Conservation (phyloP, 2,113 vertebrate species). For the Oreotrochilus melanogaster region DNA sequence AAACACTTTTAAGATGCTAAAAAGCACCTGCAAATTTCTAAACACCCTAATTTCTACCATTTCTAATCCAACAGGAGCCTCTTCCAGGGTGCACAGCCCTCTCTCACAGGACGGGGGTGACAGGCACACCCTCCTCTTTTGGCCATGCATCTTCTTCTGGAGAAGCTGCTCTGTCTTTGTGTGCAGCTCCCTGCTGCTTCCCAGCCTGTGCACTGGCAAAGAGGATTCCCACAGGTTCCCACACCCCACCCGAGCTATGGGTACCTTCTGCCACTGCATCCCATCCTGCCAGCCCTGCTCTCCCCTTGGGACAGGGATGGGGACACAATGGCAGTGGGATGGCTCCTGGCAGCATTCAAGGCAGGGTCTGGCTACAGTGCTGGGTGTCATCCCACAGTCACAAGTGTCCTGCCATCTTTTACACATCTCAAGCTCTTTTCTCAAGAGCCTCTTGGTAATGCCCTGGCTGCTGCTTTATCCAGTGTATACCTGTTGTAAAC, state of each 20-base stretch:
- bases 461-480: neutral
- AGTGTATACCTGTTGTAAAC: fast-evolving
- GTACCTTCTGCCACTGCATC: neutral
- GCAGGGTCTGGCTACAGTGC: neutral
- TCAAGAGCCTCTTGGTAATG: neutral
- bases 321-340: fast-evolving
- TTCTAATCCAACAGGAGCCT: neutral
- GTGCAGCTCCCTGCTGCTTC: neutral
- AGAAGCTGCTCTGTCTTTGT: neutral
- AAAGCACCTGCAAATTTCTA: neutral
- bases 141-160: neutral
- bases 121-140: neutral
- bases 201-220: fast-evolving
- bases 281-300: neutral
- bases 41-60: neutral
- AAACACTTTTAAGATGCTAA: neutral
- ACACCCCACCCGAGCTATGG: fast-evolving
- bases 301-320: neutral
- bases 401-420: neutral
- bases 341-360: neutral
- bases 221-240: too few relatives aligned
- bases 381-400: neutral
- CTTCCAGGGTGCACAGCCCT: fast-evolving
- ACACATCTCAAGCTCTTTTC: neutral
- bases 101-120: neutral